These are phyloP conservation scores for Nomia melanderi DNA, from an alignment of 1,140 invertebrate genomes.

Conservation along the genomic window DNA sequence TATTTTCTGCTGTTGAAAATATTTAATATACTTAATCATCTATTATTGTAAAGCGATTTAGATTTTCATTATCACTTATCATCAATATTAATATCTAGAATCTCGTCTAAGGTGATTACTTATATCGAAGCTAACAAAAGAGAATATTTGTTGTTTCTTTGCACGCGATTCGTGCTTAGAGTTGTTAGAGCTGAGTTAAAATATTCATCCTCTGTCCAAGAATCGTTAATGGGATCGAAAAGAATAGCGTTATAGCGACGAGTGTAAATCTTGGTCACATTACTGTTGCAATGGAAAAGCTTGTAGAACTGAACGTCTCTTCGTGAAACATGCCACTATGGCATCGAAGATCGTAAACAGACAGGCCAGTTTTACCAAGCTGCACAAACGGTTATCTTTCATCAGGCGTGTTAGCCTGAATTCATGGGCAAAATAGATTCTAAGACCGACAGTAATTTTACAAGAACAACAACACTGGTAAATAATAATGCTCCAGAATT, in stretches of 20 bases:
- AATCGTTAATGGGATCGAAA: constrained; percentile 23
- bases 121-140: not conserved
- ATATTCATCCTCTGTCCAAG: constrained; percentile 12
- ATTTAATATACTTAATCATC: no score
- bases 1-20: no score
- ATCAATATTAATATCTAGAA: not conserved
- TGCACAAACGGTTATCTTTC: constrained; percentile 25
- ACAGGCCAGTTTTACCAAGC: not conserved
- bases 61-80: no score
- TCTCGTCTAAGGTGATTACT: not conserved
- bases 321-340: constrained; percentile 19
- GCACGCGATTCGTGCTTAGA: constrained; percentile 37
- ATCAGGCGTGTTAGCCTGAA: constrained; percentile 10
- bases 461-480: constrained; percentile 2
- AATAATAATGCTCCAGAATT: not conserved
- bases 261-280: constrained; percentile 16
- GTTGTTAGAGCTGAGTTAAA: constrained; percentile 5
- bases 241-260: not conserved
- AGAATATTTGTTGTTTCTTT: constrained; percentile 6
- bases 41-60: no score
- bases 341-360: constrained; percentile 33
- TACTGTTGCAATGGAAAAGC: not conserved
- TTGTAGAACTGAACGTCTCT: not conserved
- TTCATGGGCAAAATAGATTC: constrained; percentile 19
- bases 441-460: constrained; percentile 28